Evolutionary conservation across 2,888 invertebrate genomes (phyloP), one percentile per base, ranked within the genome.

Genomic region (Pterostichus niger): DNA sequence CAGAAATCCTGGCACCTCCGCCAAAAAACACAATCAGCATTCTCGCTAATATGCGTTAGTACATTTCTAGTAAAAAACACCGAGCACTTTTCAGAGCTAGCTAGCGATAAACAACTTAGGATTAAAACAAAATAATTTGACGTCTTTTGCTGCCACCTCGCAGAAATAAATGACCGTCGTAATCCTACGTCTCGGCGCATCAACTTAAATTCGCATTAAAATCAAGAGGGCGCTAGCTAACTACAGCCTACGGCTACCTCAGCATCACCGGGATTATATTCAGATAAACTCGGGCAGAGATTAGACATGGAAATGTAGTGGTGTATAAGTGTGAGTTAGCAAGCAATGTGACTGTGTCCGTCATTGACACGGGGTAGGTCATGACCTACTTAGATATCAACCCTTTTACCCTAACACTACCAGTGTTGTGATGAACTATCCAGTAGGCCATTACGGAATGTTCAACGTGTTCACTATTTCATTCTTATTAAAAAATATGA

Each of bases 141-240:
- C 40, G 40, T 6, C 40, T 40, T 9, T 40, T 6, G 2, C 40
- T 6, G 40, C 40, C 40, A 5, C 6, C 6, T 40, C 6, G 40
- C 3, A 40, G 3, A 17, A 44, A 71, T 71, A 71, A 71, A 71
- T 71, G 71, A 71, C 71, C 46, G 13, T 13, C 46, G 40, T 44
- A 71, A 71, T 71, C 44, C 71, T 15, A 9, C 71, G 71, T 71
- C 71, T 40, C 44, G 44, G 46, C 15, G 71, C 40, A 11, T 71
- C 71, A 71, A 71, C 71, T 71, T 71, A 71, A 71, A 71, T 71
- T 44, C 40, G 44, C 71, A 71, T 71, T 71, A 71, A 71, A 71
- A 71, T 71, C 71, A 71, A 71, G 71, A 24, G 71, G 44, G 44
- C 71, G n/a, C n/a, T 40, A 44, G 71, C 68, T 24, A 61, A n/a